Evolutionary conservation across 2,797 vertebrate species (phyloP), one percentile per base, ranked within the genome.

Genomic region (Numenius phaeopus): DNA sequence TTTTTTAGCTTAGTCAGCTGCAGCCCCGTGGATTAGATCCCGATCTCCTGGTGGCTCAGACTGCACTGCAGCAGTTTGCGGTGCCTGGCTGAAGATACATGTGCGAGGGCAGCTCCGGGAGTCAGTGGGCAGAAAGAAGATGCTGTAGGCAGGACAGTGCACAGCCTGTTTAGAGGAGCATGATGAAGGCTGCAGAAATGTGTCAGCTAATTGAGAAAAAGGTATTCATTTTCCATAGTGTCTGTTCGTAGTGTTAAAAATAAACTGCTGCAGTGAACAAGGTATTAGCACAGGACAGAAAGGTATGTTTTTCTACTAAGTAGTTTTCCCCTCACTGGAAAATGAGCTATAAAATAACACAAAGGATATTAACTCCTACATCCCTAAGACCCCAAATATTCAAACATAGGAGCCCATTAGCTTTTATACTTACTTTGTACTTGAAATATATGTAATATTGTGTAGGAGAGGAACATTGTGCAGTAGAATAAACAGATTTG

Each of bases 11-110:
- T 93, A 97, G 87, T 97, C 95, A 98, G 97, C 97, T 86, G 69
- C 95, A 95, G 87, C 90, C 88, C 88, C 93, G 92, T 96, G 91
- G 97, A 96, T 98, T 67, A 94, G 88, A 91, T 91, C 92, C 76
- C 5, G 0, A 39, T 85, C 93, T 97, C 80, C 89, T 94, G 30
- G 50, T 97, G 96, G 91, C 87, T 97, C 83, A 84, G 87, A 95
- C 97, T 92, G 97, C 97, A 97, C 92, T 97, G 97, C 97, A 97
- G 98, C 50, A 92, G 78, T 95, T 97, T 94, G 90, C 95, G 89
- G 92, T 93, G 85, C 90, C 70, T 87, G 73, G 70, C 89, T 94
- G 91, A 72, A 91, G 87, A 75, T 61, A 76, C 62, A 7, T 54
- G 67, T 87, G 79, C 3, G 24, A 95, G 87, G 89, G 89, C 1